Evolutionary conservation across 2,888 invertebrate genomes (phyloP).

Genomic region (Drosophila paucipuncta): DNA sequence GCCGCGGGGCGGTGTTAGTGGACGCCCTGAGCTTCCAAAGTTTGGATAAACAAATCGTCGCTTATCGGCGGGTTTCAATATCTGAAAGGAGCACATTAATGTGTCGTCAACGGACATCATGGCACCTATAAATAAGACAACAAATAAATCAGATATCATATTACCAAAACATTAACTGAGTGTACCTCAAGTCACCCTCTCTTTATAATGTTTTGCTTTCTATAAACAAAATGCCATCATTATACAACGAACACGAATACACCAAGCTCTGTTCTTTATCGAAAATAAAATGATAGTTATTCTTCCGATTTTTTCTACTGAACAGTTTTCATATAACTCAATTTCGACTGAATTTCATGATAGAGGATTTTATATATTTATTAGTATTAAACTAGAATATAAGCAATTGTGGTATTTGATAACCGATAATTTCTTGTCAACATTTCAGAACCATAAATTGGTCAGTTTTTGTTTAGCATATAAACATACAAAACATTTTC

Average conservation of each 20-base stretch:
- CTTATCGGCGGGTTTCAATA: slow-evolving; percentile 98
- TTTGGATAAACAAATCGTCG: slow-evolving; percentile 97
- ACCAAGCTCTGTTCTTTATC: neutral
- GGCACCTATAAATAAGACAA: slow-evolving; percentile 87
- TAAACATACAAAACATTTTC: neutral
- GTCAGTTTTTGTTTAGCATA: neutral
- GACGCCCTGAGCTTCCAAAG: slow-evolving; percentile 96
- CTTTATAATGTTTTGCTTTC: neutral
- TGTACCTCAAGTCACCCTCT: neutral
- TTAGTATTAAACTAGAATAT: neutral
- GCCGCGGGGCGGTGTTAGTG: slow-evolving; percentile 98
- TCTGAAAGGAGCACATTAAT: slow-evolving; percentile 99
- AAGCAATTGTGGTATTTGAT: neutral
- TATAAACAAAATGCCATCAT: neutral
- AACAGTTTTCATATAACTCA: neutral
- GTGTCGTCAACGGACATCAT: slow-evolving; percentile 99
- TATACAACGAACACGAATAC: neutral
- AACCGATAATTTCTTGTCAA: neutral
- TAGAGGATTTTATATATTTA: neutral
- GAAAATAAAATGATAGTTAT: neutral
- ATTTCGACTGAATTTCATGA: neutral
- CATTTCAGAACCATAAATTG: neutral
- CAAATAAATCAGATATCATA: slow-evolving; percentile 9
- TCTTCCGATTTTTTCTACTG: neutral
- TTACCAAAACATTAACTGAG: neutral